These are phyloP conservation scores for Plebejus anna DNA, from an alignment of 2,888 invertebrate species.

Conservation along the genomic window DNA sequence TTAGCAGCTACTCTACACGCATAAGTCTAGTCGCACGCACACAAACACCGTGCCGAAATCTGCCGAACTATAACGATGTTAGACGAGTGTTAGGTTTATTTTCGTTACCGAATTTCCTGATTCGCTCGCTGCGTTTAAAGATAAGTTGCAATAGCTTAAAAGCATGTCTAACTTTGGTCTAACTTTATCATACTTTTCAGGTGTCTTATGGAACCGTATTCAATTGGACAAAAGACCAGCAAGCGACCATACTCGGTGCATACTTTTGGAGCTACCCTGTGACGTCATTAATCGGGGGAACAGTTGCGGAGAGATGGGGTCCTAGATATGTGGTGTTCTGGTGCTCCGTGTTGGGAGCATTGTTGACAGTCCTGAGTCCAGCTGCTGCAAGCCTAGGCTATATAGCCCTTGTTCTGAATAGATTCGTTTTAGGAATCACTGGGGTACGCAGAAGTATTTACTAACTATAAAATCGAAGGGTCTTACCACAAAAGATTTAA, in stretches of 20 bases:
- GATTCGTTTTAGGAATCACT: conserved; percentile 82
- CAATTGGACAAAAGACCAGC: conserved; percentile 81
- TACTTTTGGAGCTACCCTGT: conserved; percentile 86
- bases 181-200: conserved; percentile 28
- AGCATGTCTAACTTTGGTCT: background rate
- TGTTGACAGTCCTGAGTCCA: conserved; percentile 81
- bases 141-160: no score
- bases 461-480: background rate
- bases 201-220: conserved; percentile 50
- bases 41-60: no score
- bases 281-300: conserved; percentile 83
- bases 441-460: conserved; percentile 70
- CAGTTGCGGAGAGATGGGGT: conserved; percentile 84
- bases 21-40: no score
- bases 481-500: no score
- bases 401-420: conserved; percentile 74
- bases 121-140: no score
- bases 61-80: no score
- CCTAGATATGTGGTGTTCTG: conserved; percentile 80
- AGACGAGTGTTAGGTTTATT: no score
- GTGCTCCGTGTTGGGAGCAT: conserved; percentile 69
- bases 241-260: conserved; percentile 82
- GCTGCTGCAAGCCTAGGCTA: conserved; percentile 79
- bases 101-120: no score
- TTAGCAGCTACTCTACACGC: no score